phyloP scores from a whole-genome alignment of 2,113 vertebrate genomes.

The Burhinus bistriatus region DNA sequence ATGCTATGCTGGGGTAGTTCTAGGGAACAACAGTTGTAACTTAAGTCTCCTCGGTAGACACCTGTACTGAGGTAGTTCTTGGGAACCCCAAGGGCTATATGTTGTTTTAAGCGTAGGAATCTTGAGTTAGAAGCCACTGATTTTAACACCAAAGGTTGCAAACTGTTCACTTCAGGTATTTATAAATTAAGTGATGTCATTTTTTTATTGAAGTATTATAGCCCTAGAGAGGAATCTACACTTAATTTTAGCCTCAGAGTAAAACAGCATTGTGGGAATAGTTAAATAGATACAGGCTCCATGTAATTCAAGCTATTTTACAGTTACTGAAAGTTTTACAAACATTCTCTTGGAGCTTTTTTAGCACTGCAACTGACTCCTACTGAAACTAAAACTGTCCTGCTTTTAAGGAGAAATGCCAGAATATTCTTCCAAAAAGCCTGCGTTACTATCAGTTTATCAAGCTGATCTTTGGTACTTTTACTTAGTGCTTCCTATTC shows the following conservation, averaged over 20 bases:
- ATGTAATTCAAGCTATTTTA: neutral
- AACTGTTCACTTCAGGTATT: neutral
- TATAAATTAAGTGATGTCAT: neutral
- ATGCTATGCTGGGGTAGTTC: neutral
- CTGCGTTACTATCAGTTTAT: neutral
- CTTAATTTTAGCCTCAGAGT: neutral
- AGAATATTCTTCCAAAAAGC: neutral
- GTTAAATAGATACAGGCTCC: neutral
- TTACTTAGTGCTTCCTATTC: neutral
- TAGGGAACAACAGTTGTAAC: neutral
- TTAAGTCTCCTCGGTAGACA: rapidly evolving
- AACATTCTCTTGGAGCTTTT: neutral
- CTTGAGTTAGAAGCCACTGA: neutral
- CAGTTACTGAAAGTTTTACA: neutral
- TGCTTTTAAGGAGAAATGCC: neutral
- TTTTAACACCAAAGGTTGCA: neutral
- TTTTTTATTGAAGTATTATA: neutral
- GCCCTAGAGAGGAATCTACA: neutral
- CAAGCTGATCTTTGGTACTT: neutral
- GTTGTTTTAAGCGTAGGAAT: neutral
- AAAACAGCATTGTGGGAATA: neutral
- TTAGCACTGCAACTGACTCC: neutral
- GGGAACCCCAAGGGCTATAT: rapidly evolving
- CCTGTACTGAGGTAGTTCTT: too few species aligned
- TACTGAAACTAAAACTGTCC: neutral